phyloP scores from a whole-genome alignment of 2,113 vertebrate genomes.

The Crocuta crocuta region DNA sequence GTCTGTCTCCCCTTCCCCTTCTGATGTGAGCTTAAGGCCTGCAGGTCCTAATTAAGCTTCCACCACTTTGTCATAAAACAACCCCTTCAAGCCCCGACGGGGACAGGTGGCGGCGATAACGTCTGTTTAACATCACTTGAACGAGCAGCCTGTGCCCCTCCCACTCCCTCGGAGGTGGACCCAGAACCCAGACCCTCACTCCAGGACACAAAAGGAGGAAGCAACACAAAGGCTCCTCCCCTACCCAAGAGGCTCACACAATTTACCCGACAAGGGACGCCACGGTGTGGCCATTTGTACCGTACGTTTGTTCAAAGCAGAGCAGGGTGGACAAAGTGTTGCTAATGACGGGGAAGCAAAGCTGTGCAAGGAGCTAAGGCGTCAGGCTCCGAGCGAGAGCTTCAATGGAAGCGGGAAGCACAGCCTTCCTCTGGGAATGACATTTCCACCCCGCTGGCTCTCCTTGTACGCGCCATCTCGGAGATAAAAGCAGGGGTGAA shows the following conservation, averaged over 20 bases:
- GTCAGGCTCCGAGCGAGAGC: background rate
- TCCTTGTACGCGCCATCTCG: fast-evolving
- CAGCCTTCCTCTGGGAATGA: background rate
- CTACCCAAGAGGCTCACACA: background rate
- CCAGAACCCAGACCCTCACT: background rate
- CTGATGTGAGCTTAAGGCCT: background rate
- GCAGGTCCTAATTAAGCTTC: slow-evolving; percentile 34
- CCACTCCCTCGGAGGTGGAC: background rate
- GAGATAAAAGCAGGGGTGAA: background rate
- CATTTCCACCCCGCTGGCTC: background rate
- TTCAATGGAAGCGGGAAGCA: fast-evolving
- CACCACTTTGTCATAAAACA: background rate
- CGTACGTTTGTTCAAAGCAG: background rate
- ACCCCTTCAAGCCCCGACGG: background rate
- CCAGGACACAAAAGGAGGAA: background rate
- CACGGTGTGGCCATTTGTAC: background rate
- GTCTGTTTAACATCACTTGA: background rate
- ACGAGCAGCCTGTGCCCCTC: background rate
- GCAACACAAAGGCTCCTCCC: background rate
- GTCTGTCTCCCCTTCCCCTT: background rate
- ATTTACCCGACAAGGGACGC: background rate
- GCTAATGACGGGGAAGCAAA: background rate
- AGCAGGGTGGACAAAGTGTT: background rate
- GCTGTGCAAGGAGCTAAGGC: background rate
- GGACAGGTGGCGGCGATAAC: background rate